phyloP scores from a whole-genome alignment of 2,113 vertebrate species.

The Monopterus albus region DNA sequence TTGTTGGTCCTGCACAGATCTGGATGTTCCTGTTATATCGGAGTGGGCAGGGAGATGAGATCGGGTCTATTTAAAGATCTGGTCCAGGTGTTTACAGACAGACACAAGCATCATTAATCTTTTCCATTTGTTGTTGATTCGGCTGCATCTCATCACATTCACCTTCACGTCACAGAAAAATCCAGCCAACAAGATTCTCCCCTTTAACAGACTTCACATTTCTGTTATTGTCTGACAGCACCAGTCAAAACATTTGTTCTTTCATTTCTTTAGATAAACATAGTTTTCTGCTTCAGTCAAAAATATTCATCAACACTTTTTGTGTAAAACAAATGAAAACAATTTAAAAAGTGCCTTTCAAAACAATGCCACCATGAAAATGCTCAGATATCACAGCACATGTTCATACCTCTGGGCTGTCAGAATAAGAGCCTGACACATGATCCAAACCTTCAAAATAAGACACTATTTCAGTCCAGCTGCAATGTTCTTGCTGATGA shows the following conservation, averaged over 20 bases:
- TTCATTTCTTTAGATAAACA: neutral
- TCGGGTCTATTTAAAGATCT: too few relatives aligned
- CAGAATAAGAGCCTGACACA: neutral
- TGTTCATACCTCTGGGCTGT: constrained; percentile 73
- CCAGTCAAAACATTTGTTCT: too few relatives aligned
- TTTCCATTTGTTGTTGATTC: too few relatives aligned
- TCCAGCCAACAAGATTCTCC: neutral
- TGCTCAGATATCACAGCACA: constrained; percentile 28
- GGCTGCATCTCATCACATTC: constrained; percentile 39
- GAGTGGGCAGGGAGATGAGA: too few relatives aligned
- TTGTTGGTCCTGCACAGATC: too few relatives aligned
- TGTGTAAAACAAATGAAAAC: constrained; percentile 4
- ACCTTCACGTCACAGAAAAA: constrained; percentile 37
- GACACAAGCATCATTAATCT: too few relatives aligned
- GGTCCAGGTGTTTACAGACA: too few relatives aligned
- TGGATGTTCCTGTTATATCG: too few relatives aligned
- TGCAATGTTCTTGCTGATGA: too few relatives aligned
- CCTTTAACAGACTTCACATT: neutral
- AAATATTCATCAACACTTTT: neutral
- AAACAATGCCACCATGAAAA: neutral
- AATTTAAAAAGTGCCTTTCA: constrained; percentile 13
- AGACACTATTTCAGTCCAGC: constrained; percentile 3
- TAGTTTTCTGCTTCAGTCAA: neutral
- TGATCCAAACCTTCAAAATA: neutral
- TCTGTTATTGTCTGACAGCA: too few relatives aligned